These are phyloP conservation scores for Pycnonotus jocosus DNA, from an alignment of 2,113 vertebrate species.

Conservation along the genomic window DNA sequence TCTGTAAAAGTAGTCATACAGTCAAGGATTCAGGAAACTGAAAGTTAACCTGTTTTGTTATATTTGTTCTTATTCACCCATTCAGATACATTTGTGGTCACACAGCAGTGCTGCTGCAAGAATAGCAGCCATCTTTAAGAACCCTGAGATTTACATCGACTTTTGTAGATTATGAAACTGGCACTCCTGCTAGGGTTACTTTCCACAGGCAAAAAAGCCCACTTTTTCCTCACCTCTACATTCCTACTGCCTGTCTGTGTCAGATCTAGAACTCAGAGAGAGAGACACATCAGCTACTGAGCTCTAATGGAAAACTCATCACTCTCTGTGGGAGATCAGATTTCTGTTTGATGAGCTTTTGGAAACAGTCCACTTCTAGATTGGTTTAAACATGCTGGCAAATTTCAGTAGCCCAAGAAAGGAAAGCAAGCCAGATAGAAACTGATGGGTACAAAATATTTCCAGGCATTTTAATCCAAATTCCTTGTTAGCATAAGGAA, in stretches of 20 bases:
- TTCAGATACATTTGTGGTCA: neutral
- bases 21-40: neutral
- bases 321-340: neutral
- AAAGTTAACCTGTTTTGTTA: neutral
- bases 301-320: neutral
- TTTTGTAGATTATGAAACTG: neutral
- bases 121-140: neutral
- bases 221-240: neutral
- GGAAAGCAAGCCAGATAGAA: neutral
- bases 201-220: neutral
- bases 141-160: neutral
- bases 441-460: neutral
- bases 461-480: neutral
- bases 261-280: neutral
- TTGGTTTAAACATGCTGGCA: neutral
- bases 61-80: neutral
- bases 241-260: neutral
- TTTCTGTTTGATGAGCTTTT: neutral
- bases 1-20: neutral
- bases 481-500: neutral
- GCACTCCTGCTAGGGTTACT: neutral
- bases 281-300: neutral
- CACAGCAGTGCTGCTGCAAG: neutral
- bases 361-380: neutral
- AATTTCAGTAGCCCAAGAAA: neutral